Base-by-base conservation (phyloP, 1,140 invertebrate species). In the Dendrolimus punctatus region DNA sequence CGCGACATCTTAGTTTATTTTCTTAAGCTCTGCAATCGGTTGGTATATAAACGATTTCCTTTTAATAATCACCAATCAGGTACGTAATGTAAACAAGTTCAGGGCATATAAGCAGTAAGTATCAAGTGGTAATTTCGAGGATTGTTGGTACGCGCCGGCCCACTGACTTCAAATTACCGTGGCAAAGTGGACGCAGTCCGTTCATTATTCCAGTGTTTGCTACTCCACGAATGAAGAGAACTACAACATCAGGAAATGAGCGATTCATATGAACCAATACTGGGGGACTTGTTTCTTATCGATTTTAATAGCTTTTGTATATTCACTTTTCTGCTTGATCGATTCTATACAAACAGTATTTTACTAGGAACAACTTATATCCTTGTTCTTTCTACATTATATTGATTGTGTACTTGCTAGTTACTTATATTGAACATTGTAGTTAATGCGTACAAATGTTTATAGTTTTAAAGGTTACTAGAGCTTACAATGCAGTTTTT, bases 141-240 rank as follows among this genome's bases (percentile, higher is more conserved):
- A 71, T 61, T 71, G 73, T 77, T 77, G 74, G 71, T 76, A 63
- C 66, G 68, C 65, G 55, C 62, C 75, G 76, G 72, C 54, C 73
- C 76, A 79, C 73, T 81, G 73, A 74, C 75, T 73, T 77, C 76
- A 84, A 84, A 84, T 82, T 80, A 71, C 68, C 77, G 79, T 80
- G 61, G 66, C 77, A 69, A 49, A 55, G 59, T 63, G 55, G 65
- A 64, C 68, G 64, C 70, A 61, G 64, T 57, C 54, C 68, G 66
- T 73, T 82, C 76, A 80, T 78, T 77, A 74, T 68, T 57, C 55
- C 71, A 49, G 60, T 73, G 73, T 77, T 77, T 79, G 71, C 74
- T 78, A 79, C 73, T 74, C 75, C 62, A 71, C 68, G 70, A 71
- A 73, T 80, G 67, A 73, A 82, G 68, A 71, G 72, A 67, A 60